These are phyloP conservation scores for Alosa alosa DNA, from an alignment of 2,113 vertebrate species.

Conservation along the genomic window DNA sequence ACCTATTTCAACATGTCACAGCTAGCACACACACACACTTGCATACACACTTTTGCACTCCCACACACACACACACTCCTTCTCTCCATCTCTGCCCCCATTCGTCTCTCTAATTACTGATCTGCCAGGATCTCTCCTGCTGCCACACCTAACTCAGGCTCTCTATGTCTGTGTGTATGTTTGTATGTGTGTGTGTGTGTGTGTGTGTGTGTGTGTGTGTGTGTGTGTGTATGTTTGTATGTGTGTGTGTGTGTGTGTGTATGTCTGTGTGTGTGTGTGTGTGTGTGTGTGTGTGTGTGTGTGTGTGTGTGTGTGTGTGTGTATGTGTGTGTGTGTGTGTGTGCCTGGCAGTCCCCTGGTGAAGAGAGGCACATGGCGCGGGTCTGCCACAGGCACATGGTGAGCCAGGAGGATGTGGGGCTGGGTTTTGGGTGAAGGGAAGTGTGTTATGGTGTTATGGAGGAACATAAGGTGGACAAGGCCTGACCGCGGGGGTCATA, in stretches of 20 bases:
- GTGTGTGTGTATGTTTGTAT: neutral
- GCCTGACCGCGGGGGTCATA: too few species aligned
- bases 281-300: neutral
- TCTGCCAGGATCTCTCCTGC: constrained; percentile 16
- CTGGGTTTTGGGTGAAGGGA: too few species aligned
- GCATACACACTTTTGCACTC: neutral
- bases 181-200: neutral
- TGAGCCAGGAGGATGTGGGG: too few species aligned
- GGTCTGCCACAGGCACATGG: too few species aligned
- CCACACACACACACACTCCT: neutral
- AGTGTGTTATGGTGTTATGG: too few species aligned
- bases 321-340: neutral
- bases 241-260: neutral
- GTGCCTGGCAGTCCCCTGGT: too few species aligned
- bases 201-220: neutral
- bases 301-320: neutral
- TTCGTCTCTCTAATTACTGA: constrained; percentile 36
- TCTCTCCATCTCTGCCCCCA: constrained; percentile 2
- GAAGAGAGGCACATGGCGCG: too few species aligned
- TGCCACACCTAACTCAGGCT: neutral
- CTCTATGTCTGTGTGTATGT: neutral
- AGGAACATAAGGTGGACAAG: too few species aligned
- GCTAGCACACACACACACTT: neutral
- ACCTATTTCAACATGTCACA: constrained; percentile 37
- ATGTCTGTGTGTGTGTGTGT: too few species aligned